These are phyloP conservation scores for Rhadinocentrus ornatus DNA, from an alignment of 2,797 vertebrate species.

Conservation along the genomic window DNA sequence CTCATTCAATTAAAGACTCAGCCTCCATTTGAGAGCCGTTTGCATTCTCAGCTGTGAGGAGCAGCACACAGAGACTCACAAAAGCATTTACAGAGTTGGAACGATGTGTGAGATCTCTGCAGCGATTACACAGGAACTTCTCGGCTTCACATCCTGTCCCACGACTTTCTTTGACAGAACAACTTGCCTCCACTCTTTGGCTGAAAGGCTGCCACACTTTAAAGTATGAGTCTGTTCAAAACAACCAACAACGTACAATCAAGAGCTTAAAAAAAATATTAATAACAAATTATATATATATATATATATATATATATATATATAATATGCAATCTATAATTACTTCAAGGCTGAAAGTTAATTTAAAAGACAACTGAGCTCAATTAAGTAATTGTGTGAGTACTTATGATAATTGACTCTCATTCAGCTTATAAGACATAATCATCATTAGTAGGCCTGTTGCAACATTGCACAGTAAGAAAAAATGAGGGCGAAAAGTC, in stretches of 20 bases:
- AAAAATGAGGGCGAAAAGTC: no score
- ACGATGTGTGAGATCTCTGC: slow-evolving; percentile 69
- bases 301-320: slow-evolving; percentile 6
- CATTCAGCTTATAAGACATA: slow-evolving; percentile 37
- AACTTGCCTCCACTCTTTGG: slow-evolving; percentile 40
- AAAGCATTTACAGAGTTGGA: slow-evolving; percentile 76
- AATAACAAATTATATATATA: slow-evolving; percentile 3
- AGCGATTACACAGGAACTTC: slow-evolving; percentile 70
- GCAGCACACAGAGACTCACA: slow-evolving; percentile 69
- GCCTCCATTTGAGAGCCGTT: slow-evolving; percentile 72
- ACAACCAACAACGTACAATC: slow-evolving; percentile 25
- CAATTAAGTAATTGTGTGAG: slow-evolving; percentile 23
- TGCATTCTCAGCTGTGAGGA: slow-evolving; percentile 81
- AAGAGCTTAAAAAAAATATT: slow-evolving; percentile 15
- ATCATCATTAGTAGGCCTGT: slow-evolving; percentile 61
- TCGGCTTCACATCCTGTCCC: slow-evolving; percentile 75
- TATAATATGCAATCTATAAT: slow-evolving; percentile 21
- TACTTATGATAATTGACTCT: slow-evolving; percentile 49
- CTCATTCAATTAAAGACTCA: slow-evolving; percentile 61
- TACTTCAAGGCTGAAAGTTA: slow-evolving; percentile 13
- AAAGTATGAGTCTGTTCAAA: slow-evolving; percentile 43
- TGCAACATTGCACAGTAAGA: no score
- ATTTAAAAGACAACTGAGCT: slow-evolving; percentile 15
- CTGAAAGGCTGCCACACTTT: slow-evolving; percentile 36
- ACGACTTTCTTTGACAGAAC: slow-evolving; percentile 65